Conservation (phyloP, 1,140 invertebrate species). For the Thaumetopoea pityocampa region DNA sequence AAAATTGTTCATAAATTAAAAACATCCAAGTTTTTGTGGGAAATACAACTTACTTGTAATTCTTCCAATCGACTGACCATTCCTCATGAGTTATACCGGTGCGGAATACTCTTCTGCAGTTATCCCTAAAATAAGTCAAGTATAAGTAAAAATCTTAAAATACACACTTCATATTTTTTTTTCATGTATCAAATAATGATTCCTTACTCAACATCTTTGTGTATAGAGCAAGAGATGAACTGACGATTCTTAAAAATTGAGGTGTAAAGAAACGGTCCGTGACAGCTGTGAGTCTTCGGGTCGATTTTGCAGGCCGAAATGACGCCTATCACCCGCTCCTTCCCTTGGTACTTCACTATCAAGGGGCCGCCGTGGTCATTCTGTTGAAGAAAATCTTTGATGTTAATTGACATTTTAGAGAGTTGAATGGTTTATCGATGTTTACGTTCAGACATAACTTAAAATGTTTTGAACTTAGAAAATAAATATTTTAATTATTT, state of each 20-base stretch:
- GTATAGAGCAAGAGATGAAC: slow-evolving; percentile 58
- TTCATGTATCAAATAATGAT: too few relatives aligned
- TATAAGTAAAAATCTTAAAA: slow-evolving; percentile 1
- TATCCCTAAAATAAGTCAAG: slow-evolving; percentile 39
- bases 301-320: slow-evolving; percentile 67
- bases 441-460: too few relatives aligned
- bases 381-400: slow-evolving; percentile 25
- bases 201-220: slow-evolving; percentile 60
- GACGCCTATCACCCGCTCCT: slow-evolving; percentile 54
- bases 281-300: slow-evolving; percentile 56
- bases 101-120: slow-evolving; percentile 59
- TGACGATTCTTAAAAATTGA: slow-evolving; percentile 56
- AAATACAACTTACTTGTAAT: slow-evolving; percentile 41
- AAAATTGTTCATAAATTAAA: too few relatives aligned
- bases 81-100: slow-evolving; percentile 65
- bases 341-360: slow-evolving; percentile 51
- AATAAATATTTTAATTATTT: too few relatives aligned
- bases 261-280: slow-evolving; percentile 62
- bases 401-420: not conserved
- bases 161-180: not conserved
- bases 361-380: slow-evolving; percentile 64
- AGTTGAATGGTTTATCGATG: too few relatives aligned
- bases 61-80: slow-evolving; percentile 49
- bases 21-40: not conserved
- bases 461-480: too few relatives aligned